Percentiles rank a stretch among this genome's conserved stretches.
phyloP scores from a whole-genome alignment of 2,113 vertebrate genomes.

The Piprites chloris region DNA sequence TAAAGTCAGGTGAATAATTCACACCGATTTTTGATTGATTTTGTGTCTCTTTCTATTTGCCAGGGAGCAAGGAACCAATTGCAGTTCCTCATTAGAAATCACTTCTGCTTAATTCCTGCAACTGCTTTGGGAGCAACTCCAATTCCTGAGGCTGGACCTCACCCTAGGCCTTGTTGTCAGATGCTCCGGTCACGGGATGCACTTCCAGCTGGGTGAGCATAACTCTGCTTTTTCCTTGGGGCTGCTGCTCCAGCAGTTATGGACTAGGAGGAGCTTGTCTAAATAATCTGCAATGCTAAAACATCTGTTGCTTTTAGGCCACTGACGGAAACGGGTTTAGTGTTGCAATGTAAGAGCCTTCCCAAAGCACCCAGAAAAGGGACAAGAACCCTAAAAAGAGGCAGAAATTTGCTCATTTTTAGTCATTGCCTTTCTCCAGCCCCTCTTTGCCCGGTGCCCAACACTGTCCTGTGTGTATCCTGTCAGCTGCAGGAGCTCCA shows the following conservation, averaged over 20 bases:
- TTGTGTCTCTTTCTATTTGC: conserved; percentile 24
- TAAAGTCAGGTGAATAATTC: not conserved
- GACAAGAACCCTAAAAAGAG: not conserved
- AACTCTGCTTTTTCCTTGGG: not conserved
- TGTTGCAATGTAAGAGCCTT: not conserved
- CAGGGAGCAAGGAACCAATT: not conserved
- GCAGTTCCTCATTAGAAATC: conserved; percentile 7
- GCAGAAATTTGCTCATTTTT: not conserved
- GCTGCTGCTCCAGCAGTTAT: not conserved
- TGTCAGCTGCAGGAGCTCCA: not conserved
- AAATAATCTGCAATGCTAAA: not conserved
- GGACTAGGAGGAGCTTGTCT: not conserved
- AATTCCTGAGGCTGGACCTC: not conserved
- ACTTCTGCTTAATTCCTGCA: conserved; percentile 6
- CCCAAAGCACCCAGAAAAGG: not conserved
- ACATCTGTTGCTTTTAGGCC: not conserved
- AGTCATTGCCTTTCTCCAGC: not conserved
- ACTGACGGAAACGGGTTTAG: not conserved
- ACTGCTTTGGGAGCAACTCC: not conserved
- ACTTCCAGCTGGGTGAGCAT: not conserved
- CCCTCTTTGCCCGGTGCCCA: not conserved
- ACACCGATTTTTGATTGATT: conserved; percentile 23
- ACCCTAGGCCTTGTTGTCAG: not conserved
- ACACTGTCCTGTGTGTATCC: not conserved
- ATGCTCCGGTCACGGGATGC: not conserved